Evolutionary conservation across 2,888 invertebrate species (phyloP).

Genomic region (Mimachlamys varia): DNA sequence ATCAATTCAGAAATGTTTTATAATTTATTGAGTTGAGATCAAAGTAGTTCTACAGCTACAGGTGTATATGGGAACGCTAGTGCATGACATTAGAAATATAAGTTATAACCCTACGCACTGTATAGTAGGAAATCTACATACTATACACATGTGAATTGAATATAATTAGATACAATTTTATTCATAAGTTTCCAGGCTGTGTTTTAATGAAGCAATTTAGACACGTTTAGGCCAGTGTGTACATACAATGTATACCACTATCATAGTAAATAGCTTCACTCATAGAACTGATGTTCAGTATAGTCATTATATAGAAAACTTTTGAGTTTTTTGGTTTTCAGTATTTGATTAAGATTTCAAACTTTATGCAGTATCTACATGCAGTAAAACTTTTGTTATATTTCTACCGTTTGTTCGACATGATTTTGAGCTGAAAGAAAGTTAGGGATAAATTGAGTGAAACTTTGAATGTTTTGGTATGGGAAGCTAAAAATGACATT

Average conservation of each 20-base stretch:
- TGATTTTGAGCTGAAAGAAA: no score
- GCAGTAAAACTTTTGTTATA: no score
- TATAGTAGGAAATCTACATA: background rate
- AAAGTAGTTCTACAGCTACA: no score
- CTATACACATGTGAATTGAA: background rate
- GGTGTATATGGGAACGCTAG: no score
- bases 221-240: background rate
- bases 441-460: no score
- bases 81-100: background rate
- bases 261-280: background rate
- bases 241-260: background rate
- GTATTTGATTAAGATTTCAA: background rate
- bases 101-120: background rate
- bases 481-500: no score
- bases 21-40: no score
- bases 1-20: no score
- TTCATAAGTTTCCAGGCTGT: background rate
- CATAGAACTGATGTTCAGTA: background rate
- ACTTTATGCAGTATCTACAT: no score
- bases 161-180: background rate
- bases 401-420: no score
- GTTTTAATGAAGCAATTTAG: conserved; percentile 25
- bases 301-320: background rate
- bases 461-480: no score
- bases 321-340: no score